phyloP scores from a whole-genome alignment of 2,888 invertebrate genomes.

The Noctua janthina region DNA sequence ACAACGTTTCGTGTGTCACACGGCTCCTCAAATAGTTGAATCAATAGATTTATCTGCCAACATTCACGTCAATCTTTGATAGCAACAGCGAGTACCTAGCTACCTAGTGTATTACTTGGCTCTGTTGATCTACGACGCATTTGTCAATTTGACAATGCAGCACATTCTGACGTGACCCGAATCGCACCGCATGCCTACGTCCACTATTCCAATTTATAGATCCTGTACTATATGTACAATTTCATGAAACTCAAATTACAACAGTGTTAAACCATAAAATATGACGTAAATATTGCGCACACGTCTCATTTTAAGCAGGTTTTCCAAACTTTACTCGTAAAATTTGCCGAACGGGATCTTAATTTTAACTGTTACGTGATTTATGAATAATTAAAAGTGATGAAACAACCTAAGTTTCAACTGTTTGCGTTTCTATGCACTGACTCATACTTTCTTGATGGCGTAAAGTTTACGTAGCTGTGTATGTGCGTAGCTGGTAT shows the following conservation, averaged over 20 bases:
- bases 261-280: slow-evolving; percentile 70
- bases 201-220: slow-evolving; percentile 50
- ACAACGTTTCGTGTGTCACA: slow-evolving; percentile 57
- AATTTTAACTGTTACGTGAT: slow-evolving; percentile 78
- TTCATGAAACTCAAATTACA: slow-evolving; percentile 60
- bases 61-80: slow-evolving; percentile 63
- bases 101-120: slow-evolving; percentile 51
- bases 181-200: slow-evolving; percentile 46
- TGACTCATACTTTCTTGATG: slow-evolving; percentile 63
- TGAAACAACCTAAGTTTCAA: slow-evolving; percentile 72
- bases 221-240: slow-evolving; percentile 39
- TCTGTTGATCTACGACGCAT: slow-evolving; percentile 56
- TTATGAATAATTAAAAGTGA: slow-evolving; percentile 79
- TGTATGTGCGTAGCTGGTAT: slow-evolving; percentile 55
- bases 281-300: slow-evolving; percentile 70
- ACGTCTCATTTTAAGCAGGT: slow-evolving; percentile 68
- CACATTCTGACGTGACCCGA: slow-evolving; percentile 66
- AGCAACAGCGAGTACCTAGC: slow-evolving; percentile 42
- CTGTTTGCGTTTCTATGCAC: slow-evolving; percentile 70
- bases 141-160: slow-evolving; percentile 66
- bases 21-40: slow-evolving; percentile 54
- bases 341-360: slow-evolving; percentile 77
- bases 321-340: slow-evolving; percentile 76
- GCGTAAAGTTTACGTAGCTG: slow-evolving; percentile 49
- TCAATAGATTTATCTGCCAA: slow-evolving; percentile 66